phyloP scores from a whole-genome alignment of 2,797 vertebrate species.

The Pangasius sanitwongsei region DNA sequence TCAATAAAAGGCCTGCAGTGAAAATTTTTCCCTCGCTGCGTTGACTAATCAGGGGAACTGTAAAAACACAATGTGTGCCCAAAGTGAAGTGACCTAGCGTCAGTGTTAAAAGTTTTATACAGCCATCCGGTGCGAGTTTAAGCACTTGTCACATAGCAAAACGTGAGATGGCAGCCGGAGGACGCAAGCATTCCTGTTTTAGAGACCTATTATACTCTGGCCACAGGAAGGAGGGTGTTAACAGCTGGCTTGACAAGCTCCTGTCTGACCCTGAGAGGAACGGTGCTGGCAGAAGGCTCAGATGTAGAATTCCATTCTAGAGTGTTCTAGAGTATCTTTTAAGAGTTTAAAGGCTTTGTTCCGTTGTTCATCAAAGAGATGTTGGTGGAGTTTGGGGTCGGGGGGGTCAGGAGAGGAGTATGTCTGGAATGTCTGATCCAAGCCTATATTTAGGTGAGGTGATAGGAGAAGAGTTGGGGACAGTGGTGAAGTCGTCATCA shows the following conservation, averaged over 20 bases:
- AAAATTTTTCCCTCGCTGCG: slow-evolving; percentile 66
- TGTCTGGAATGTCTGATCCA: slow-evolving; percentile 71
- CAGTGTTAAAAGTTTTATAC: slow-evolving; percentile 69
- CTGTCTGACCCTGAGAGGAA: slow-evolving; percentile 49
- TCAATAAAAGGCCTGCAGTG: slow-evolving; percentile 72
- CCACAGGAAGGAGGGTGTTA: slow-evolving; percentile 67
- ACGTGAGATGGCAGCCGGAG: slow-evolving; percentile 61
- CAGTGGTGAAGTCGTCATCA: slow-evolving; percentile 72
- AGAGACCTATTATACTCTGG: slow-evolving; percentile 53
- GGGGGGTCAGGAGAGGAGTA: slow-evolving; percentile 64
- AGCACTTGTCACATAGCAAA: slow-evolving; percentile 62
- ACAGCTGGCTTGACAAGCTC: slow-evolving; percentile 73
- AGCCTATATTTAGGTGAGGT: slow-evolving; percentile 76
- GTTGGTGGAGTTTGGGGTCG: slow-evolving; percentile 31
- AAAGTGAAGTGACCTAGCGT: slow-evolving; percentile 69
- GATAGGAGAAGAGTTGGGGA: slow-evolving; percentile 70
- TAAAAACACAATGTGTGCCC: slow-evolving; percentile 72
- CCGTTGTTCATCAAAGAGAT: slow-evolving; percentile 75
- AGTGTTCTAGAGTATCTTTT: slow-evolving; percentile 64
- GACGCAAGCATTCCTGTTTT: slow-evolving; percentile 41
- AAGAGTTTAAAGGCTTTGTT: slow-evolving; percentile 77
- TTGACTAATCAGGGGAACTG: slow-evolving; percentile 71
- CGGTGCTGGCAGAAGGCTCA: slow-evolving; percentile 57
- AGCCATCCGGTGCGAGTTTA: slow-evolving; percentile 55
- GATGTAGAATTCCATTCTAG: slow-evolving; percentile 73